A percentile compares a stretch with the other conserved stretches of the same genome.
Conservation (phyloP, 2,113 vertebrate genomes). For the Tympanuchus pallidicinctus region DNA sequence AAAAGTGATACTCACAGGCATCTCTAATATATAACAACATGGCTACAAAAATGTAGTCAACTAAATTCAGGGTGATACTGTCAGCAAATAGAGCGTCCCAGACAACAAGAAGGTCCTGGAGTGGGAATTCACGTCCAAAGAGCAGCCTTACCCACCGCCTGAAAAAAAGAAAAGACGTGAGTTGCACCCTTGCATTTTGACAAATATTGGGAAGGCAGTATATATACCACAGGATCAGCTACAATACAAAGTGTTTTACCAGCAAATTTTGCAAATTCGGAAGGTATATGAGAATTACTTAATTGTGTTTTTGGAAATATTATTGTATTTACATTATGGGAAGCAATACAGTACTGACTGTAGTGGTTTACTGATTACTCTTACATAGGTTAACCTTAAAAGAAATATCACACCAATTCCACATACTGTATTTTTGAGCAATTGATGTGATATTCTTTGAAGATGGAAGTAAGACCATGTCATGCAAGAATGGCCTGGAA, state of each 20-base stretch:
- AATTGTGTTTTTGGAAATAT: not conserved
- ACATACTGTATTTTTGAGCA: not conserved
- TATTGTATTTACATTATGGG: not conserved
- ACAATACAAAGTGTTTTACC: not conserved
- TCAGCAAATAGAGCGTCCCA: slow-evolving; percentile 98
- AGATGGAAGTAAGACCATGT: not conserved
- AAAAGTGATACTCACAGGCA: slow-evolving; percentile 84
- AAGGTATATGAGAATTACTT: not conserved
- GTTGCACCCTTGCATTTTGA: not conserved
- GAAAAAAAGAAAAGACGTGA: slow-evolving; percentile 21
- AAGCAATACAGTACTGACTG: not conserved
- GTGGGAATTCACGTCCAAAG: slow-evolving; percentile 94
- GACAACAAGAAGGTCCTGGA: slow-evolving; percentile 95
- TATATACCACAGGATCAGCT: not conserved
- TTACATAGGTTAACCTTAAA: not conserved
- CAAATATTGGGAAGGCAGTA: not conserved
- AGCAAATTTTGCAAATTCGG: not conserved
- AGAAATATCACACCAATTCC: not conserved
- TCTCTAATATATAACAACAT: slow-evolving; percentile 98
- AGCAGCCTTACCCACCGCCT: slow-evolving; percentile 96
- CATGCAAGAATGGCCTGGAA: not conserved
- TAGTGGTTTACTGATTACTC: not conserved
- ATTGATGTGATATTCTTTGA: not conserved
- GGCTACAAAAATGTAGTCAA: slow-evolving; percentile 97
- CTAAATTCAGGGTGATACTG: slow-evolving; percentile 91